Evolutionary conservation across 1,140 invertebrate genomes (phyloP), one percentile per base, ranked within the genome.

Genomic region (Procambarus clarkii): DNA sequence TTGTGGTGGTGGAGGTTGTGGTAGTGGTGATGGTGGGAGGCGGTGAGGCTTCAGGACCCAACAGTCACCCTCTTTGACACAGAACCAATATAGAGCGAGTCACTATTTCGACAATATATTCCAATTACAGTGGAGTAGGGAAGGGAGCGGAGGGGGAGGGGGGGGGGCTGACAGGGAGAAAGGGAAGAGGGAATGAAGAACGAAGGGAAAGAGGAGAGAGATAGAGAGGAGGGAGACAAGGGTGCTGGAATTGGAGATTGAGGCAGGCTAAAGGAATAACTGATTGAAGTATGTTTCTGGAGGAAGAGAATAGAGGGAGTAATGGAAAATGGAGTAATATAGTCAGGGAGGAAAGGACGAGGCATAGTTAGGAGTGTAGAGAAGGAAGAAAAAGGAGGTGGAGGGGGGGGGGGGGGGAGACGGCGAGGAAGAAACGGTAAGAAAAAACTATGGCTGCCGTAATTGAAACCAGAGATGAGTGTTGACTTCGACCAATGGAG

Each of bases 381-480:
- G 77, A 78, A n/a, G 77, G 46, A n/a, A 78, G 44, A 78, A n/a
- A 78, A 44, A n/a, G n/a, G n/a, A n/a, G n/a, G n/a, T n/a, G n/a
- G 34, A 44, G 34, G 78, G 45, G 15, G 9, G 77, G 48, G 45
- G 11, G 45, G 34, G 34, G 50, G 48, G 79, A 82, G 21, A 60
- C 8, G 18, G n/a, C 3, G 80, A 82, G 21, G 60, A 21, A 58
- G 50, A 54, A 24, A 60, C 34, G 15, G n/a, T 2, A 7, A 54
- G 34, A 60, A 82, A 82, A 82, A 60, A 60, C 2, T 5, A 4
- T 60, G 24, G 80, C 24, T 5, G 50, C 5, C 60, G 81, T 83
- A 83, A 83, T 83, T 83, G 81, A 83, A 69, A 82, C 60, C 34
- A n/a, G 80, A 82, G 80, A 60, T 13, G 50, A 45, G 48, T 3